Evolutionary conservation across 2,888 invertebrate species (phyloP).

Genomic region (Linyphia triangularis): DNA sequence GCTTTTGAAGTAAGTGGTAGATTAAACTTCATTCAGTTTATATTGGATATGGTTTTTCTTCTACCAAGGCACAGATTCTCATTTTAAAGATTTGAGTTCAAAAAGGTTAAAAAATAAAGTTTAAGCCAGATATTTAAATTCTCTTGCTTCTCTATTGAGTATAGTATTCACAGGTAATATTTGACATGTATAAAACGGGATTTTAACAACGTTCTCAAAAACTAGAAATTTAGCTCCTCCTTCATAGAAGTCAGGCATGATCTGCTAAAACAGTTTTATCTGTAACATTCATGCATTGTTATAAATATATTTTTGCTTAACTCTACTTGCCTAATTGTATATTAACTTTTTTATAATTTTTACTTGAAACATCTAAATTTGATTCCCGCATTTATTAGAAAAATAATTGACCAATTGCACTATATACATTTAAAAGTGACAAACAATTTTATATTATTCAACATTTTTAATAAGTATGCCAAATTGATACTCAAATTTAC

Average conservation of each 20-base stretch:
- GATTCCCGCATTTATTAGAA: conserved; percentile 15
- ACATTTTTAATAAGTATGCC: background rate
- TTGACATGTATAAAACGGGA: background rate
- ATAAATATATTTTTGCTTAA: conserved; percentile 44
- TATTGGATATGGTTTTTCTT: no score
- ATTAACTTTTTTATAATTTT: conserved; percentile 3
- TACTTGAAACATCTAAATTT: conserved; percentile 11
- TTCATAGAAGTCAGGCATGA: background rate
- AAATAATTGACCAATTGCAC: conserved; percentile 32
- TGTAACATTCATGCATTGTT: background rate
- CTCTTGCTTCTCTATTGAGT: no score
- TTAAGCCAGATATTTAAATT: no score
- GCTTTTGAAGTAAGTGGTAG: no score
- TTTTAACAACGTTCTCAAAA: conserved; percentile 5
- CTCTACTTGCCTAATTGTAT: background rate
- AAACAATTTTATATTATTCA: background rate
- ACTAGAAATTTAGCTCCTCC: background rate
- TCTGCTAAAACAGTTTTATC: conserved; percentile 12
- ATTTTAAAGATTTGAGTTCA: no score
- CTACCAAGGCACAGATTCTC: no score
- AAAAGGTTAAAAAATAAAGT: no score
- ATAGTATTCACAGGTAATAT: background rate
- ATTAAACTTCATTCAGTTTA: no score
- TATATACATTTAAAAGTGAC: conserved; percentile 42
- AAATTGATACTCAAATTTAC: background rate